Percentiles rank a stretch among this genome's conserved stretches.
Evolutionary conservation across 2,113 vertebrate genomes (phyloP).

Genomic region (Trichechus manatus): DNA sequence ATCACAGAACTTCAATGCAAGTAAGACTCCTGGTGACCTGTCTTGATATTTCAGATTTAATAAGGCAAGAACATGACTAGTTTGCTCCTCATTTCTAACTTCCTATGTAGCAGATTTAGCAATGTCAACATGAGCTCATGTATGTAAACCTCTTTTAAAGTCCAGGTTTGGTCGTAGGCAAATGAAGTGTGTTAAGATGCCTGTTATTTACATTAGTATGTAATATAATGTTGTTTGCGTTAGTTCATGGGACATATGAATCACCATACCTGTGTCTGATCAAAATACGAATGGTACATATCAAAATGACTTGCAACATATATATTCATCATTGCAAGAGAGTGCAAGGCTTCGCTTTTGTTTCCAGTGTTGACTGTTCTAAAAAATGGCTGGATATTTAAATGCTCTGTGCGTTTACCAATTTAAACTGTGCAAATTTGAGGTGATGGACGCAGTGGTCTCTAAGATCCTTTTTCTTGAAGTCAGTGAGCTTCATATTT

Average conservation of each 20-base stretch:
- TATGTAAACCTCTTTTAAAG: slow-evolving; percentile 21
- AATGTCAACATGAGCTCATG: neutral
- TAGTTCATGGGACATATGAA: neutral
- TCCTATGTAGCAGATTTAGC: neutral
- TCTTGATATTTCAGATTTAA: neutral
- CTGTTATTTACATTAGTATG: neutral
- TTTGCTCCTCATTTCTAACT: neutral
- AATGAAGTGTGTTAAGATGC: neutral
- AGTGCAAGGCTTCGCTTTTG: neutral
- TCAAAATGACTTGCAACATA: neutral
- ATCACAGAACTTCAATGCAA: neutral
- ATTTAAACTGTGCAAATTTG: slow-evolving; percentile 33
- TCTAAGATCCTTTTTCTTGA: slow-evolving; percentile 19
- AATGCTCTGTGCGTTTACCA: neutral
- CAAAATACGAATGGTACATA: neutral
- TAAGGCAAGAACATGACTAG: neutral
- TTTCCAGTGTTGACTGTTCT: neutral
- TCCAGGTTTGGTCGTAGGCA: neutral
- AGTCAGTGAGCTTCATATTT: neutral
- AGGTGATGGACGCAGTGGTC: neutral
- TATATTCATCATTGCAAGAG: neutral
- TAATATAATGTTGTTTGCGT: neutral
- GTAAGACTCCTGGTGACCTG: neutral
- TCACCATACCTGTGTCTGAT: no score
- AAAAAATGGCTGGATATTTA: neutral